Evolutionary conservation across 2,797 vertebrate species (phyloP).

Genomic region (Enteromius afrohamiltoni): DNA sequence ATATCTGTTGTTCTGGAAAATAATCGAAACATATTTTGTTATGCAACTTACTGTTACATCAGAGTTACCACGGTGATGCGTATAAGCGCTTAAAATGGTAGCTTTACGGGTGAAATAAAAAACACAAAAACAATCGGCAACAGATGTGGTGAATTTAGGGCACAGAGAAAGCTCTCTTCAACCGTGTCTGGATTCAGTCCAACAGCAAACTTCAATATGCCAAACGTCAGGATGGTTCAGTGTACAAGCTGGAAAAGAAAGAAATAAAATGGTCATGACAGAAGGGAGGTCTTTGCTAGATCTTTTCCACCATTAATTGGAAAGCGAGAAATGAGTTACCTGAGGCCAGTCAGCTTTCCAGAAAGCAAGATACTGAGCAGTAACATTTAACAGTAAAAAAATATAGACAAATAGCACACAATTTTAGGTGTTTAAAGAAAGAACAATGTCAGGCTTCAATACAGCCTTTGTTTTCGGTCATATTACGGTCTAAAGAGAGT

Average conservation of each 20-base stretch:
- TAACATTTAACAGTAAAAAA: background rate
- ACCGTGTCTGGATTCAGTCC: conserved; percentile 50
- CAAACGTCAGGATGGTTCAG: conserved; percentile 35
- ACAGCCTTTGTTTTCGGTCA: background rate
- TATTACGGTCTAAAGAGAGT: background rate
- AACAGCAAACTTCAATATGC: conserved; percentile 52
- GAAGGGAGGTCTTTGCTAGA: conserved; percentile 17
- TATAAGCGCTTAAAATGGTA: conserved; percentile 43
- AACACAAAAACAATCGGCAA: conserved; percentile 57
- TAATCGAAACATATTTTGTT: background rate
- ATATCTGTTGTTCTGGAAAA: background rate
- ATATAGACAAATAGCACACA: background rate
- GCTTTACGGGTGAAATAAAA: conserved; percentile 45
- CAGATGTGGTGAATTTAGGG: conserved; percentile 63
- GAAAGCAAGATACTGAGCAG: background rate
- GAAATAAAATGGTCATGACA: conserved; percentile 5
- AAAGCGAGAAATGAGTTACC: background rate
- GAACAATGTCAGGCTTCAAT: background rate
- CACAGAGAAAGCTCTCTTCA: conserved; percentile 46
- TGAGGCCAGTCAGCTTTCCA: background rate
- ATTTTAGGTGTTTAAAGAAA: background rate
- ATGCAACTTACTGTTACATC: background rate
- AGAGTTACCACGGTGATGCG: background rate
- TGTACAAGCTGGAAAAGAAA: conserved; percentile 11
- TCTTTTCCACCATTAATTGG: conserved; percentile 3